Evolutionary conservation across 2,797 vertebrate species (phyloP), one percentile per base, ranked within the genome.

Genomic region (Menidia menidia): DNA sequence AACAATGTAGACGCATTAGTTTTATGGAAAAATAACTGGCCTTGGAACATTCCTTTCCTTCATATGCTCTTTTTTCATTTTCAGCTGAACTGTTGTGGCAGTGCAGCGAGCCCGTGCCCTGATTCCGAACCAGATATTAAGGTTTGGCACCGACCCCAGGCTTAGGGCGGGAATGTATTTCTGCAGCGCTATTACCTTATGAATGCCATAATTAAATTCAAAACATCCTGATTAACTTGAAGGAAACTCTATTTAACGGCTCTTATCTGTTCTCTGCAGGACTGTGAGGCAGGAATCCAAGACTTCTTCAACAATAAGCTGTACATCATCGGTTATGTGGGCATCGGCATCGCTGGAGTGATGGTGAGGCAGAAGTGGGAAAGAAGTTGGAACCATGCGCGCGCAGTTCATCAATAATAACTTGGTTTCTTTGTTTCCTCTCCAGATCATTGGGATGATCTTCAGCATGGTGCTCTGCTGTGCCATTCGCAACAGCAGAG

Each of bases 381-480:
- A 12, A 68, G 18, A 35, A 63, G 18, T n/a, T 18, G 6, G 16
- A 57, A 64, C 58, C 18, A 32, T 5, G 39, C 4, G 3, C 0
- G 1, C 0, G 31, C 33, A 0, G 1, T 56, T 5, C 7, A 16
- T 47, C 6, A 4, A 15, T 7, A 45, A 31, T 16, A 2, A 4
- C 10, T 54, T 67, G 2, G 5, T 30, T 18, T 32, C 0, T 47
- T 48, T 74, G 73, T 53, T 14, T 15, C 62, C 31, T 63, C 57
- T 7, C 69, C 92, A 99, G 98, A 96, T 98, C 85, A 97, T 98
- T 54, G 98, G 97, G 83, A 99, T 99, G 98, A 95, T 99, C 88
- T 98, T 98, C 94, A 99, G 97, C 84, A 98, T 99, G 97, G 95
- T 99, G 75, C 95, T 99, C 57, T 99, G 98, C 89, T 99, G 98